Base-by-base conservation (phyloP, 2,888 invertebrate genomes). In the Noctua comes region DNA sequence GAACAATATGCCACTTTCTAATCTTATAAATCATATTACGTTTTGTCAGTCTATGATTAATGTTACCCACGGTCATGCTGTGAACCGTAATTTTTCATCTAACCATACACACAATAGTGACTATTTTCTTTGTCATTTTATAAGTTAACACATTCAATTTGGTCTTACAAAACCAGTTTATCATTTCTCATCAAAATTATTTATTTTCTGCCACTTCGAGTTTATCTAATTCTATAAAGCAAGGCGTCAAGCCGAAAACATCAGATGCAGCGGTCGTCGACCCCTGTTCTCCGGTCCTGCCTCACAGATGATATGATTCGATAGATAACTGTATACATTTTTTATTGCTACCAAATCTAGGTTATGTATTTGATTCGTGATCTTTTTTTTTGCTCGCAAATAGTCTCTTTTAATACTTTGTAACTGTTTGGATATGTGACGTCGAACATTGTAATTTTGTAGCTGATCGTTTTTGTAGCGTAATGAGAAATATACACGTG, bases 291-390 rank as follows among this genome's bases (percentile, higher is more conserved):
- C 92, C 93, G 92, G 93, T 93, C 94, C 93, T 94, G 93, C 93
- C 92, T 88, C 93, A 93, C 93, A 93, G 92, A 91, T 93, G 92
- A 94, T 95, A 95, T 95, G 94, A 95, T 96, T 95, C 93, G 95
- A 96, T 96, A 96, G 94, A 95, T 96, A 96, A 96, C 96, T 96
- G 96, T 96, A 93, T 93, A 93, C 89, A 93, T 94, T 94, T 95
- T 95, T 95, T 96, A 95, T 95, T 92, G 90, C 91, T 83, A 71
- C 88, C 87, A 93, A 92, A 95, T 93, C 91, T 93, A 90, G 94
- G 94, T 93, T 95, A 93, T 93, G 91, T 92, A 91, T 94, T 95
- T 94, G 93, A 94, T 94, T 94, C 92, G 94, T 93, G 92, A 90
- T 89, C 81, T 84, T 89, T 89, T 91, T 80, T 91, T 88, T 91